A percentile compares a stretch with the other conserved stretches of the same genome.
Evolutionary conservation across 2,888 invertebrate species (phyloP).

Genomic region (Tipula confusa): DNA sequence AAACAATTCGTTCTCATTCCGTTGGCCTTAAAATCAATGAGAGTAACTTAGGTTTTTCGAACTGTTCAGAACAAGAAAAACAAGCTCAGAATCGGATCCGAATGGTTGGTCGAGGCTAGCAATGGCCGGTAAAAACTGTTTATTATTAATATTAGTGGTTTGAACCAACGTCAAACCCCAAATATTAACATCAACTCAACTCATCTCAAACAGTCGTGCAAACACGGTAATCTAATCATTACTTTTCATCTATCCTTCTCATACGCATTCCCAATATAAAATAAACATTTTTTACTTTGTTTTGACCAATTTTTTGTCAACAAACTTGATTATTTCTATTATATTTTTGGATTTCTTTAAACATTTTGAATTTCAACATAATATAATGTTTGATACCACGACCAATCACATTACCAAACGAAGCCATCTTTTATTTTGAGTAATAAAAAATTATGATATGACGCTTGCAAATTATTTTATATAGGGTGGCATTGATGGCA

Average conservation of each 20-base stretch:
- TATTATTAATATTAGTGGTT: no score
- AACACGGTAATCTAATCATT: neutral
- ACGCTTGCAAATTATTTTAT: neutral
- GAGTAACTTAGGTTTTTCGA: no score
- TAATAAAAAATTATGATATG: neutral
- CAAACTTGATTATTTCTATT: neutral
- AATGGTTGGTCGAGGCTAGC: no score
- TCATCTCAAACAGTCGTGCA: neutral
- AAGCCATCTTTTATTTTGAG: neutral
- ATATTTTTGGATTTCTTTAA: neutral
- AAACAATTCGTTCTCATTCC: no score
- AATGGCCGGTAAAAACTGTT: no score
- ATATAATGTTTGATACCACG: no score
- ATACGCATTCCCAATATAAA: neutral
- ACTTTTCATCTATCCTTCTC: neutral
- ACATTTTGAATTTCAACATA: neutral
- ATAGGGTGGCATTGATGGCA: neutral
- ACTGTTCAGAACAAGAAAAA: no score
- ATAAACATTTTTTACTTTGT: neutral
- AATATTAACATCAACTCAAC: neutral
- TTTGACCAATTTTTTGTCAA: neutral
- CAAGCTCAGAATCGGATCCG: no score
- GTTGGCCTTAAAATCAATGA: no score
- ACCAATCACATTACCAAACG: neutral
- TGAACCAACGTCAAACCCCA: no score